These are phyloP conservation scores for Sarcophaga subvicina DNA, from an alignment of 2,888 invertebrate genomes.

Conservation along the genomic window DNA sequence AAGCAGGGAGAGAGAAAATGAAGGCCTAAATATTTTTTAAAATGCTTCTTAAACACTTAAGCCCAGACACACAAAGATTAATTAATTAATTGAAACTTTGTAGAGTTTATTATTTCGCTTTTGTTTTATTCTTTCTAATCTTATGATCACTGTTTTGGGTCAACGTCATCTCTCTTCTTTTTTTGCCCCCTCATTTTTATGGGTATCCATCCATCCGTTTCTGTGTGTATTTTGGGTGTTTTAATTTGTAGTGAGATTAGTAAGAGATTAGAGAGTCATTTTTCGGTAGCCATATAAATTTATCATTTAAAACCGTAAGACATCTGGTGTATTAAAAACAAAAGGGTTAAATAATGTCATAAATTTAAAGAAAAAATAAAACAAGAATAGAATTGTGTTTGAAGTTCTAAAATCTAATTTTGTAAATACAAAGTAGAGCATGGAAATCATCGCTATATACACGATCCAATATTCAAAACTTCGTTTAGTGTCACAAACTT, in stretches of 20 bases:
- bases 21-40: constrained; percentile 31
- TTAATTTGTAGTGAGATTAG: constrained; percentile 65
- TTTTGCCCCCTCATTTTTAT: not conserved
- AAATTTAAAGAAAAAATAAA: not conserved
- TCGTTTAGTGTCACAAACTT: too few relatives aligned
- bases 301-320: constrained; percentile 52
- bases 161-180: not conserved
- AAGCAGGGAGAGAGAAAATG: constrained; percentile 8
- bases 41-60: constrained; percentile 16
- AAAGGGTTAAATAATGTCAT: not conserved
- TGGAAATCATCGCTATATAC: not conserved
- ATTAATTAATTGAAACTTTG: constrained; percentile 67
- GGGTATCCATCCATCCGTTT: not conserved
- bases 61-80: constrained; percentile 45
- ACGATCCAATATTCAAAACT: not conserved
- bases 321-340: not conserved
- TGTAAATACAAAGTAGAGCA: not conserved
- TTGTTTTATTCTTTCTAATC: constrained; percentile 8
- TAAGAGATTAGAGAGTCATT: constrained; percentile 61
- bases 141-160: constrained; percentile 31
- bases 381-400: not conserved
- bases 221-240: constrained; percentile 45
- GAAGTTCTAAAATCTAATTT: not conserved
- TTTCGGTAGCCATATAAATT: constrained; percentile 69
- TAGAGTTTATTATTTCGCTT: constrained; percentile 38